Evolutionary conservation across 2,888 invertebrate genomes (phyloP).

Genomic region (Cetonia aurata): DNA sequence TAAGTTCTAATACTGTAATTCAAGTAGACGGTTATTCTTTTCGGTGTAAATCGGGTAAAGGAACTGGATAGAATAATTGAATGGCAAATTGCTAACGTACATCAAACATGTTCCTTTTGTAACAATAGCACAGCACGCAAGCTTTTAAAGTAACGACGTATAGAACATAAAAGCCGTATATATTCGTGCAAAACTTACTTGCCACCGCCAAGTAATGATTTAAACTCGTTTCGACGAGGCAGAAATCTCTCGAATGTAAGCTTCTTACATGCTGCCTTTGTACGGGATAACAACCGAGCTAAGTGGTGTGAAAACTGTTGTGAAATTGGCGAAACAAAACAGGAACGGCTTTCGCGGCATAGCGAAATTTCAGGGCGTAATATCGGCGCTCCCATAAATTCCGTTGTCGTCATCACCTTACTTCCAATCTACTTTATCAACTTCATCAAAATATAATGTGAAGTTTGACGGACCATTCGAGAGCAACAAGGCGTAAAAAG

Average conservation of each 20-base stretch:
- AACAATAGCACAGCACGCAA: background rate
- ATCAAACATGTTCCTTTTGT: background rate
- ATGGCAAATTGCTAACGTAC: background rate
- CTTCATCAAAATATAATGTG: conserved; percentile 1
- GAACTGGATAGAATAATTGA: background rate
- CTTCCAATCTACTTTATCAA: conserved; percentile 1
- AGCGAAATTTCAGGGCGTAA: conserved; percentile 13
- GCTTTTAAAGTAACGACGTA: conserved; percentile 3
- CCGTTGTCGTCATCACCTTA: conserved; percentile 4
- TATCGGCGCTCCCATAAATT: conserved; percentile 11
- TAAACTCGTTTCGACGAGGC: conserved; percentile 13
- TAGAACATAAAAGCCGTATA: background rate
- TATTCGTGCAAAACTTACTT: conserved; percentile 7
- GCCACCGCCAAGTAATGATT: conserved; percentile 18
- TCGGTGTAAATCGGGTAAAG: background rate
- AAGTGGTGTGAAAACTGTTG: conserved; percentile 46
- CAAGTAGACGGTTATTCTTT: too few relatives aligned
- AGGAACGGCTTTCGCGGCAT: conserved; percentile 15
- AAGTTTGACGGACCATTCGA: conserved; percentile 2
- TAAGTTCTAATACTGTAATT: too few relatives aligned
- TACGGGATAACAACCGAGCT: conserved; percentile 36
- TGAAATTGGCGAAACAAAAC: conserved; percentile 43
- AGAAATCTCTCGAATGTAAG: conserved; percentile 28
- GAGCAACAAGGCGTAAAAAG: background rate
- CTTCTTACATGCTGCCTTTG: conserved; percentile 28